Evolutionary conservation across 2,797 vertebrate species (phyloP).

Genomic region (Syngnathus acus): DNA sequence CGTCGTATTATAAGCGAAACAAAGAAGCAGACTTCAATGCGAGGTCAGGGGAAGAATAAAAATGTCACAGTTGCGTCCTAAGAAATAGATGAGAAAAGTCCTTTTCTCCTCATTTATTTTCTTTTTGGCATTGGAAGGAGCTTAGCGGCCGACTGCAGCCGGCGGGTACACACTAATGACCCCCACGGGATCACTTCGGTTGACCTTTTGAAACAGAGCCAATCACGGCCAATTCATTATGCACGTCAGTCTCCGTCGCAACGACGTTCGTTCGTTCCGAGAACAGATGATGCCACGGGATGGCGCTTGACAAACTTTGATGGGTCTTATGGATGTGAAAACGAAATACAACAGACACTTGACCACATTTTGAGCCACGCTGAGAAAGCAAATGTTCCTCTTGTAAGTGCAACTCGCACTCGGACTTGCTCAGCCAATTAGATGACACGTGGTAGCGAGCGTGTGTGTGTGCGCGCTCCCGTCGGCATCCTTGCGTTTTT

Average conservation of each 20-base stretch:
- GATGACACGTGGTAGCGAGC: slow-evolving; percentile 15
- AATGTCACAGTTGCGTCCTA: slow-evolving; percentile 55
- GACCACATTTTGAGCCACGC: not conserved
- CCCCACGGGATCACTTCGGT: slow-evolving; percentile 1
- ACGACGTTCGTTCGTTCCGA: no score
- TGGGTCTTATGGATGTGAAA: not conserved
- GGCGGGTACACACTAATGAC: not conserved
- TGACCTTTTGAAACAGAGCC: slow-evolving; percentile 3
- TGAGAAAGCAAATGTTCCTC: no score
- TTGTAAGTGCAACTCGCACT: not conserved
- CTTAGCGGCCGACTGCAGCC: not conserved
- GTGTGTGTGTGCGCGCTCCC: slow-evolving; percentile 10
- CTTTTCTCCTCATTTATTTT: not conserved
- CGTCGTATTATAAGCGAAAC: no score
- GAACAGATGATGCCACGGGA: not conserved
- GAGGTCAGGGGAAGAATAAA: slow-evolving; percentile 18
- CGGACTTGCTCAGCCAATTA: slow-evolving; percentile 37
- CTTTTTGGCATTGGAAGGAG: not conserved
- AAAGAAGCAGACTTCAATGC: no score
- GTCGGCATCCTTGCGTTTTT: slow-evolving; percentile 43
- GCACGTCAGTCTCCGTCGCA: not conserved
- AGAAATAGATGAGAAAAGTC: slow-evolving; percentile 36
- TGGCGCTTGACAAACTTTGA: not conserved
- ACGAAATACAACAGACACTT: no score
- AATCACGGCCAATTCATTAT: slow-evolving; percentile 2